A percentile compares a stretch with the other conserved stretches of the same genome.
Evolutionary conservation across 1,140 invertebrate genomes (phyloP).

Genomic region (Meloidogyne hapla): DNA sequence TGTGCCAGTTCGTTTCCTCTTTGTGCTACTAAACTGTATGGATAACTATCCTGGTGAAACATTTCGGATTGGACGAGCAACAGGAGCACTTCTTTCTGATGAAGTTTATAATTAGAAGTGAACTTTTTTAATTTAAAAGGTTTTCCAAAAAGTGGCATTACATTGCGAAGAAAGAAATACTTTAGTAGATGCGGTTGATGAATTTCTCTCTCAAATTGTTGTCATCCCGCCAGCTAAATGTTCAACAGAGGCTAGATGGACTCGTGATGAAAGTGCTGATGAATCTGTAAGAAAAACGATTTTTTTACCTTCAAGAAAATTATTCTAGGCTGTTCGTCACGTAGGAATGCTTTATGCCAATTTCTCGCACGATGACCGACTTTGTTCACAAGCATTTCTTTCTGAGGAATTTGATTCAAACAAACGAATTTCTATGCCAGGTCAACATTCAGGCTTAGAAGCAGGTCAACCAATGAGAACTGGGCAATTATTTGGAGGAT

Average conservation of each 20-base stretch:
- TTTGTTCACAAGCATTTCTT: background rate
- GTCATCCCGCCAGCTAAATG: slow-evolving; percentile 66
- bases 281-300: background rate
- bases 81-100: slow-evolving; percentile 50
- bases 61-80: slow-evolving; percentile 40
- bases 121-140: slow-evolving; percentile 36
- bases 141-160: slow-evolving; percentile 65
- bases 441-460: slow-evolving; percentile 2
- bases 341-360: slow-evolving; percentile 42
- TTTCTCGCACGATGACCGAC: slow-evolving; percentile 14
- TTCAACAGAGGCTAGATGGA: slow-evolving; percentile 59
- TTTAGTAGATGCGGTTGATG: slow-evolving; percentile 53
- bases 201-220: slow-evolving; percentile 56
- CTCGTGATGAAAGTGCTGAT: slow-evolving; percentile 39
- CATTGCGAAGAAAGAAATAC: slow-evolving; percentile 56
- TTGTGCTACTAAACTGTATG: slow-evolving; percentile 38
- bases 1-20: slow-evolving; percentile 44
- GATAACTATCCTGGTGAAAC: slow-evolving; percentile 51
- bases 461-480: slow-evolving; percentile 24
- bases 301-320: background rate
- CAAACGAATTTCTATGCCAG: slow-evolving; percentile 2
- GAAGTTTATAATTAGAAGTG: slow-evolving; percentile 26
- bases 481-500: slow-evolving; percentile 43
- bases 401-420: slow-evolving; percentile 10
- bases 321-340: slow-evolving; percentile 33